These are phyloP conservation scores for Rhinichthys osculus DNA, from an alignment of 2,797 vertebrate species.

Conservation along the genomic window DNA sequence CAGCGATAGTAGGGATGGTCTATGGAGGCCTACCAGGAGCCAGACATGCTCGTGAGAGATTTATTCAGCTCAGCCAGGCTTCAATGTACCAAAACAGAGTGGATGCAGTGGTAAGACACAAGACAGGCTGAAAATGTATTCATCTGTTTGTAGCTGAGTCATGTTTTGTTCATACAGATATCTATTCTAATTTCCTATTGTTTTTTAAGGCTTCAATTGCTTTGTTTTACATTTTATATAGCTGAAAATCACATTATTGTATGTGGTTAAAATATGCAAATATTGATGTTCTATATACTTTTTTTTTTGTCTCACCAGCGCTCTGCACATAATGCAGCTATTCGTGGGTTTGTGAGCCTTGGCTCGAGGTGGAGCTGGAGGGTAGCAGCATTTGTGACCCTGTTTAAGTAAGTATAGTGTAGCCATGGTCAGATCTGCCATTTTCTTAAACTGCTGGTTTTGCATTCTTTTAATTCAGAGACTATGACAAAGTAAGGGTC, in stretches of 20 bases:
- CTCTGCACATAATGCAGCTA: conserved; percentile 85
- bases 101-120: conserved; percentile 87
- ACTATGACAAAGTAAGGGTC: too few species aligned
- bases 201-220: neutral
- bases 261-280: neutral
- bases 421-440: too few species aligned
- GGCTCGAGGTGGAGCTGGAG: conserved; percentile 98
- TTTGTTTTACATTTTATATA: neutral
- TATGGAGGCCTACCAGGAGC: conserved; percentile 92
- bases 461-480: too few species aligned
- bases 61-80: conserved; percentile 85
- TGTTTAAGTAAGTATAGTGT: conserved; percentile 93
- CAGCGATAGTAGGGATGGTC: conserved; percentile 76
- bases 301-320: conserved; percentile 75
- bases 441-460: too few species aligned
- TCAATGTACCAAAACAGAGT: conserved; percentile 84
- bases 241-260: neutral
- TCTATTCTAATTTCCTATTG: neutral
- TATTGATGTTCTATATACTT: neutral
- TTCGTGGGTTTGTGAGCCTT: conserved; percentile 88
- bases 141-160: neutral
- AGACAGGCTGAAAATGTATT: neutral
- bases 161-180: neutral
- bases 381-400: conserved; percentile 81
- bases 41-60: conserved; percentile 78